Base-by-base conservation (phyloP, 1,140 invertebrate genomes). In the Schlechtendalia chinensis region DNA sequence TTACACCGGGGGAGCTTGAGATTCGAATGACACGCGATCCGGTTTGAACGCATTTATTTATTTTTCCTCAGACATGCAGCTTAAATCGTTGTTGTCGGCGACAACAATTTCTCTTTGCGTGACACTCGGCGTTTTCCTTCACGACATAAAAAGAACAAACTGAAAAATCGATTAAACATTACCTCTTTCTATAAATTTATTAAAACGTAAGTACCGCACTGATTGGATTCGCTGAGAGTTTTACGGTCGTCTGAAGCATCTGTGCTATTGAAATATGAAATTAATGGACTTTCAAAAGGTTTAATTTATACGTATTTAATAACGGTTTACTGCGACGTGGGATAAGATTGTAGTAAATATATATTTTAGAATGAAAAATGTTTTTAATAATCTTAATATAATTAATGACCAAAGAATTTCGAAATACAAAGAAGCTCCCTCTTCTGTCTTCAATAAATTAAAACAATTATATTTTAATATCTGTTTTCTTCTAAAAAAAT, bases 31-130 rank as follows among this genome's bases (percentile, higher is more conserved):
- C 58, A 79, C 22, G 39, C 75, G 32, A 79, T 79, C 75, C 75
- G 75, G 75, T 79, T 79, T 45, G 17, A 79, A 59, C 56, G 32
- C 32, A 50, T 56, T 32, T 67, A 69, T 69, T 69, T 69, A 54
- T 79, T 79, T 61, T 79, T 50, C 56, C 56, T 39, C 12, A 39
- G 72, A 54, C 69, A 54, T 19, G 69, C 69, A 45, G 54, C 72
- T 58, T 77, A 58, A 39, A 39, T 27, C n/a, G 72, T 45, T 22
- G 32, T 27, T 14, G 72, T 59, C 39, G 32, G 53, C 24, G 53
- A 59, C 53, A 59, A 59, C 53, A 45, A 77, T 77, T 77, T 77
- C 72, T 77, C 54, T 59, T 45, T 59, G 29, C 32, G 72, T 77
- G 54, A 77, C 72, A 6, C 22, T 50, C 32, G 6, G 29, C 53